Conservation (phyloP, 2,113 vertebrate genomes). For the Poeciliopsis retropinna region DNA sequence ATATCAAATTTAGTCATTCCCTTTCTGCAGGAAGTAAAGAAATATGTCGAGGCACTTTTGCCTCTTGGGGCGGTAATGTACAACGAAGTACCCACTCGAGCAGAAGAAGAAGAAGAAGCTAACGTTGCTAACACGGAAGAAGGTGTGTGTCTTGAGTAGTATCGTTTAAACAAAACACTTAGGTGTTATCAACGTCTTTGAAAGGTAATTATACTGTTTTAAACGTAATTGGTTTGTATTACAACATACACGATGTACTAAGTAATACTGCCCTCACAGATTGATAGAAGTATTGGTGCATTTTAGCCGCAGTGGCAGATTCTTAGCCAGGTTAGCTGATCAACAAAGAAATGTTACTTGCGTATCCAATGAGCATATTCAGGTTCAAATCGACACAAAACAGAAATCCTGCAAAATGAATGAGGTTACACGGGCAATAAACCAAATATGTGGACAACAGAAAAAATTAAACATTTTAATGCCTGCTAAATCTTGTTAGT, state of each 20-base stretch:
- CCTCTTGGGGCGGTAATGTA: neutral
- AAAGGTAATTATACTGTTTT: constrained; percentile 41
- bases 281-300: neutral
- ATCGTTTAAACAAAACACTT: constrained; percentile 5
- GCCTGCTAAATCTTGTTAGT: too few species aligned
- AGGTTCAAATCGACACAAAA: neutral
- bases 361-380: neutral
- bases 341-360: constrained; percentile 45
- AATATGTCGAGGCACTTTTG: too few species aligned
- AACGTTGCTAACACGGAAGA: constrained; percentile 34
- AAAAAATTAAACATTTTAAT: neutral
- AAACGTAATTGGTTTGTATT: fast-evolving
- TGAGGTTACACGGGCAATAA: too few species aligned
- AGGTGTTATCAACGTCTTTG: neutral
- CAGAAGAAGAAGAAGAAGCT: constrained; percentile 4
- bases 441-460: neutral
- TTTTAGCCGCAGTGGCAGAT: neutral
- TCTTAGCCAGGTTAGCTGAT: constrained; percentile 33
- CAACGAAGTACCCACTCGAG: constrained; percentile 2
- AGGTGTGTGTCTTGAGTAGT: neutral
- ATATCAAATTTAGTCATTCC: too few species aligned
- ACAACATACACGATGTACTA: fast-evolving
- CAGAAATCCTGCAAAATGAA: too few species aligned
- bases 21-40: too few species aligned
- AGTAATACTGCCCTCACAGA: too few species aligned